Percentiles rank a stretch among this genome's conserved stretches.
These are phyloP conservation scores for Patella ulyssiponensis DNA, from an alignment of 2,888 invertebrate species.

Conservation along the genomic window DNA sequence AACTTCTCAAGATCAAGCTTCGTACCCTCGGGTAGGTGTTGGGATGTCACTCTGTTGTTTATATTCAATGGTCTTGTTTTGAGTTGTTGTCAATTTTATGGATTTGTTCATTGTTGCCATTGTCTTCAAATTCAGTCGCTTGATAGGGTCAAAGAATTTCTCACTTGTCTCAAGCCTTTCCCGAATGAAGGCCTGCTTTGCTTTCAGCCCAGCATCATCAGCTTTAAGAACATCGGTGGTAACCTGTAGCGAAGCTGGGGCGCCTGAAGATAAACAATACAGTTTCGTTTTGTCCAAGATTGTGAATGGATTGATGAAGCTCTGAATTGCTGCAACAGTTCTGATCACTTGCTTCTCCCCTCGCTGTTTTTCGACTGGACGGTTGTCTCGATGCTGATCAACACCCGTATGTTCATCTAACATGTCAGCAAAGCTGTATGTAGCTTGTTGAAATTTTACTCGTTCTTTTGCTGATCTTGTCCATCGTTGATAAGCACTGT, in stretches of 20 bases:
- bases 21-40: conserved; percentile 14
- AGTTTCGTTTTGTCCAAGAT: conserved; percentile 30
- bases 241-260: conserved; percentile 1
- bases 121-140: conserved; percentile 25
- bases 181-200: conserved; percentile 25
- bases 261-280: conserved; percentile 33
- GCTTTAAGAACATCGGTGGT: conserved; percentile 20
- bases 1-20: conserved; percentile 17
- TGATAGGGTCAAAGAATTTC: conserved; percentile 33
- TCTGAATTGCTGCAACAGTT: conserved; percentile 30
- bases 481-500: conserved; percentile 40
- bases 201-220: conserved; percentile 14
- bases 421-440: conserved; percentile 32
- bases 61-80: conserved; percentile 31
- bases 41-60: conserved; percentile 31
- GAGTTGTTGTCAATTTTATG: conserved; percentile 23
- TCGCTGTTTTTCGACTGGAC: conserved; percentile 35
- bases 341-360: conserved; percentile 27
- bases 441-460: conserved; percentile 27
- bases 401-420: conserved; percentile 14
- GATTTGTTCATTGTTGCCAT: conserved; percentile 28
- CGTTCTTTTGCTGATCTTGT: conserved; percentile 29
- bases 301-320: conserved; percentile 40
- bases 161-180: conserved; percentile 22
- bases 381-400: conserved; percentile 31